Conservation (phyloP, 2,888 invertebrate species). For the Charanyca ferruginea region DNA sequence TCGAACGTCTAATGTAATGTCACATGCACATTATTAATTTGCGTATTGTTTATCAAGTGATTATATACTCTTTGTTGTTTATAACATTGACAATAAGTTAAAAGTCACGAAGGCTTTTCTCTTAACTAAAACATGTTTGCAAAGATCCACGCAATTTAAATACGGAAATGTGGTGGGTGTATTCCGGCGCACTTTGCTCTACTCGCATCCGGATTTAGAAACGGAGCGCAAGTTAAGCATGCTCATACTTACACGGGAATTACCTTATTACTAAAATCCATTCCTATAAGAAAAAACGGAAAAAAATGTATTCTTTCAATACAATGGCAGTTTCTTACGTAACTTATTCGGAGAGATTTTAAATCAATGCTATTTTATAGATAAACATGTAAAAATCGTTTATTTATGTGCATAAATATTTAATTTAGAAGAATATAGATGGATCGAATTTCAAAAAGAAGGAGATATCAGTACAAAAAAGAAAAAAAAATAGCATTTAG, state of each 20-base stretch:
- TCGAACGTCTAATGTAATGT: slow-evolving; percentile 1
- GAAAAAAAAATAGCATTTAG: too few relatives aligned
- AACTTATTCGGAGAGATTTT: background rate
- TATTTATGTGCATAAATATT: too few relatives aligned
- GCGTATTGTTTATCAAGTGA: too few relatives aligned
- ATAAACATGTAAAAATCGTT: background rate
- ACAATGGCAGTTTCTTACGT: background rate
- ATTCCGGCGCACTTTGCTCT: slow-evolving; percentile 68
- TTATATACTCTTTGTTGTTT: too few relatives aligned
- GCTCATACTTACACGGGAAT: slow-evolving; percentile 70
- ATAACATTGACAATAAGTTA: slow-evolving; percentile 15
- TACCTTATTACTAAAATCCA: slow-evolving; percentile 72
- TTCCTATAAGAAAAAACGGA: slow-evolving; percentile 63
- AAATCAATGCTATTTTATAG: background rate
- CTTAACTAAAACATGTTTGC: slow-evolving; percentile 71
- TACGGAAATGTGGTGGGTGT: slow-evolving; percentile 77
- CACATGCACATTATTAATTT: slow-evolving; percentile 6
- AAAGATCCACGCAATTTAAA: slow-evolving; percentile 80
- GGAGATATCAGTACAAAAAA: too few relatives aligned
- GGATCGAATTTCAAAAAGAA: too few relatives aligned
- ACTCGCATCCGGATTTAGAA: slow-evolving; percentile 65
- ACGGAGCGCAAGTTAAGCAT: slow-evolving; percentile 59
- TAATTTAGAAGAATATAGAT: too few relatives aligned
- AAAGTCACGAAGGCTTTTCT: slow-evolving; percentile 54
- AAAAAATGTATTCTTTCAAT: slow-evolving; percentile 56